Evolutionary conservation across 2,888 invertebrate genomes (phyloP).

Genomic region (Campoplex capitator): DNA sequence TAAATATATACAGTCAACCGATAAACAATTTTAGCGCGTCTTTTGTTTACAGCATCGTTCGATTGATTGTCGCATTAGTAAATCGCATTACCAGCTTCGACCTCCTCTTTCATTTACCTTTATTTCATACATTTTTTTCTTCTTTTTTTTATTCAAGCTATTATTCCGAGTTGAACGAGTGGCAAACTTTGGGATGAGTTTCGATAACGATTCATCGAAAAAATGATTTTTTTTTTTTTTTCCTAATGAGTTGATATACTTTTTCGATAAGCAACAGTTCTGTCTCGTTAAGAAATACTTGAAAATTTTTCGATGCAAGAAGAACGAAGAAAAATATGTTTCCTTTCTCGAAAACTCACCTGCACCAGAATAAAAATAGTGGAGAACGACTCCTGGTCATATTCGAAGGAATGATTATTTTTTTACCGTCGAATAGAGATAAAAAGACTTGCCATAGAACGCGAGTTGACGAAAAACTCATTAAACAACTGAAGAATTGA

Average conservation of each 20-base stretch:
- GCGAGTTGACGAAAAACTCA: no score
- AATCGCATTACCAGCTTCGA: constrained; percentile 61
- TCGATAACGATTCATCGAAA: neutral
- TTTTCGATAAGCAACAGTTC: no score
- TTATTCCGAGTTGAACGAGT: no score
- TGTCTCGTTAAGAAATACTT: neutral
- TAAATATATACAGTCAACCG: constrained; percentile 56
- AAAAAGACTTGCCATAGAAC: no score
- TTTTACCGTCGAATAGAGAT: no score
- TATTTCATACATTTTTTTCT: neutral
- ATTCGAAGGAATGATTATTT: no score
- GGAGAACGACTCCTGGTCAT: no score
- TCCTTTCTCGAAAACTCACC: no score
- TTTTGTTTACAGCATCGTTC: constrained; percentile 69
- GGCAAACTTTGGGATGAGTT: neutral
- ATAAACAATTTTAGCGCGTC: constrained; percentile 62
- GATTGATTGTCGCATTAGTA: constrained; percentile 72
- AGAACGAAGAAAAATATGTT: no score
- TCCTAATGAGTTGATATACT: neutral
- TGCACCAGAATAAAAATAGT: no score
- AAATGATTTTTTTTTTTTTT: neutral
- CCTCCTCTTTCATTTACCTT: constrained; percentile 9
- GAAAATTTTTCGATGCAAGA: neutral
- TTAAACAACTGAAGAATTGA: no score
- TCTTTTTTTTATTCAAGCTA: neutral